Evolutionary conservation across 2,113 vertebrate species (phyloP).

Genomic region (Pelusios castaneus): DNA sequence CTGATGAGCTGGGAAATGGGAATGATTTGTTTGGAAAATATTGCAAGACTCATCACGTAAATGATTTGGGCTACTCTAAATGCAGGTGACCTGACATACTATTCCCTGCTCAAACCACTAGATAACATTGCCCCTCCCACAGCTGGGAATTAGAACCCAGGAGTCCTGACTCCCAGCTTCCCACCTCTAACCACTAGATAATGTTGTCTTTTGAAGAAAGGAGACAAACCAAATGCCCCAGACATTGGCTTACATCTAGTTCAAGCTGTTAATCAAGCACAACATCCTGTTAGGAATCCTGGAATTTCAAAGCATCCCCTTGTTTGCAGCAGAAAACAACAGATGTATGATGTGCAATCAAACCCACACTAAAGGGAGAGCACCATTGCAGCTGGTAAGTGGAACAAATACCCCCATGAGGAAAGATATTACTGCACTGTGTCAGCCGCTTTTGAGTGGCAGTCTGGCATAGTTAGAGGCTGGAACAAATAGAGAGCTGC

Average conservation of each 20-base stretch:
- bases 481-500: not conserved
- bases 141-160: not conserved
- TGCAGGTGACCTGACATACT: not conserved
- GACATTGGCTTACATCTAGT: not conserved
- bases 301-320: not conserved
- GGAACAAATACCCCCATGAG: not conserved
- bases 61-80: not conserved
- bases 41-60: not conserved
- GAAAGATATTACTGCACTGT: not conserved
- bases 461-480: not conserved
- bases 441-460: not conserved
- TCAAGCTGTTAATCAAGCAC: not conserved
- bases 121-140: not conserved
- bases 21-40: not conserved
- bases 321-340: not conserved
- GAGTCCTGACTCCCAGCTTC: not conserved
- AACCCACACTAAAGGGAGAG: not conserved
- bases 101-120: not conserved
- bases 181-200: not conserved
- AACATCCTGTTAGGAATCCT: not conserved
- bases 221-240: not conserved
- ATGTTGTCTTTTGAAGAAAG: not conserved
- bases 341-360: not conserved
- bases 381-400: not conserved
- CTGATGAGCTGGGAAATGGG: not conserved